Conservation (phyloP, 2,888 invertebrate genomes). For the Drosophila sordidapex region DNA sequence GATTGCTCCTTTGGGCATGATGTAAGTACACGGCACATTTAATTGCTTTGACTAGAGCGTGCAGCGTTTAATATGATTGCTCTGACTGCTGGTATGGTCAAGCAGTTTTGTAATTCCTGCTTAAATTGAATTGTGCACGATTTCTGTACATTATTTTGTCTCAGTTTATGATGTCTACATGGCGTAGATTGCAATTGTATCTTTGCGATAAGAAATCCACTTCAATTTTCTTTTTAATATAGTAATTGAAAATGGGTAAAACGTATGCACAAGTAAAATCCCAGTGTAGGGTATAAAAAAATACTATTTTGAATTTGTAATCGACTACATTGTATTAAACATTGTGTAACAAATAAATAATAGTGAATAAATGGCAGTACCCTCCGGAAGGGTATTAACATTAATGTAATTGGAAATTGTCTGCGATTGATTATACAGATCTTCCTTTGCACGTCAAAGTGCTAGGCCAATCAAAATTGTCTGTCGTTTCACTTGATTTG, state of each 20-base stretch:
- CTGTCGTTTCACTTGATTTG: slow-evolving; percentile 35
- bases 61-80: slow-evolving; percentile 24
- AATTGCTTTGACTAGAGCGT: slow-evolving; percentile 44
- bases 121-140: slow-evolving; percentile 56
- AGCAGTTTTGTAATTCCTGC: slow-evolving; percentile 29
- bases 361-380: neutral
- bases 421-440: slow-evolving; percentile 6
- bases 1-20: slow-evolving; percentile 5
- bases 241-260: neutral
- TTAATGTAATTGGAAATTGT: slow-evolving; percentile 14
- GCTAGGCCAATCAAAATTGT: slow-evolving; percentile 13
- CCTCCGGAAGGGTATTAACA: neutral
- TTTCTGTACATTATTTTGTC: slow-evolving; percentile 36
- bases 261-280: neutral
- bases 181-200: slow-evolving; percentile 9
- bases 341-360: neutral
- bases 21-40: slow-evolving; percentile 43
- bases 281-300: neutral
- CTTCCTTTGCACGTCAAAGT: slow-evolving; percentile 6
- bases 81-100: slow-evolving; percentile 21
- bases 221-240: neutral
- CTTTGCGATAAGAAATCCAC: neutral
- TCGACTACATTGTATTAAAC: neutral
- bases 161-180: slow-evolving; percentile 8
- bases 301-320: neutral